These are phyloP conservation scores for Sphinx pinastri DNA, from an alignment of 2,888 invertebrate genomes.

Conservation along the genomic window DNA sequence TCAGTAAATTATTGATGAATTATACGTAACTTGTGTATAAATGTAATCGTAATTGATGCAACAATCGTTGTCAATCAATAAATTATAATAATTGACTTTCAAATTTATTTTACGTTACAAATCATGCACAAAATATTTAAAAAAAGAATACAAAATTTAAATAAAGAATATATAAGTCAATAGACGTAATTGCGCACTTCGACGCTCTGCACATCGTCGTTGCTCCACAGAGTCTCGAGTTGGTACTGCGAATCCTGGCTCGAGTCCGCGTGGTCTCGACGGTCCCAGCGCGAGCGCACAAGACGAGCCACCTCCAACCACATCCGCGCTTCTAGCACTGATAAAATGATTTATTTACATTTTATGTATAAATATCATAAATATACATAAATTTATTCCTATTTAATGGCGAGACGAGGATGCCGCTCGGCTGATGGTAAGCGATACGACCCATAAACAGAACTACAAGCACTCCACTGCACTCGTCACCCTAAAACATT, in stretches of 20 bases:
- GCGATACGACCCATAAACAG: too few species aligned
- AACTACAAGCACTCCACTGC: too few species aligned
- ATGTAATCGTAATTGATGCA: too few species aligned
- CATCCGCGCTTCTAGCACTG: conserved; percentile 26
- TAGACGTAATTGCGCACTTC: conserved; percentile 72
- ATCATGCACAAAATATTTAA: not conserved
- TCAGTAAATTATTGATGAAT: too few species aligned
- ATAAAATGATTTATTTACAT: not conserved
- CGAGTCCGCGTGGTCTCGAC: conserved; percentile 45
- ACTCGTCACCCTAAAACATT: too few species aligned
- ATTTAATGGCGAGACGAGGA: too few species aligned
- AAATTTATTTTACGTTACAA: not conserved
- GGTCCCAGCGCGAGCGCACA: conserved; percentile 65
- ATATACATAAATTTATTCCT: too few species aligned
- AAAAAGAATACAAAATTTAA: not conserved
- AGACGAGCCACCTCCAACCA: conserved; percentile 61
- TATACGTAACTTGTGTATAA: too few species aligned
- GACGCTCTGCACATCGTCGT: conserved; percentile 70
- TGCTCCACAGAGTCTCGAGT: conserved; percentile 70
- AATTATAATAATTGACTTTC: not conserved
- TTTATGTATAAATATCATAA: too few species aligned
- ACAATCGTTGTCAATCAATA: not conserved
- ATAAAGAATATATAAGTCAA: conserved; percentile 33
- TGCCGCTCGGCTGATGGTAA: too few species aligned
- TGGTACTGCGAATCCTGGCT: conserved; percentile 48